A percentile compares a stretch with the other conserved stretches of the same genome.
Evolutionary conservation across 2,888 invertebrate genomes (phyloP).

Genomic region (Thumatha senex): DNA sequence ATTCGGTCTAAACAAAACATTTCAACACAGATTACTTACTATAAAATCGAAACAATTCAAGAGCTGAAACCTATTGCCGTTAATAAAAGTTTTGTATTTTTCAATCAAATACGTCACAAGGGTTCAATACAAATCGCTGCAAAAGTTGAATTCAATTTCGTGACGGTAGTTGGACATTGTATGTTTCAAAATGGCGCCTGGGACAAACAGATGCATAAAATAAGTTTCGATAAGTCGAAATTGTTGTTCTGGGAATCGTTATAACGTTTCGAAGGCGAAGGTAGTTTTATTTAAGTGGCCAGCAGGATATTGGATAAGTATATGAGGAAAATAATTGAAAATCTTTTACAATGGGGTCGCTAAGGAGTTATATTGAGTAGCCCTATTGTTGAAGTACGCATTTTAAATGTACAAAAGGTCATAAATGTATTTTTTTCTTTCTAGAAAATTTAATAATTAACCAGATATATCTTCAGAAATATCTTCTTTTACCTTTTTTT

Average conservation of each 20-base stretch:
- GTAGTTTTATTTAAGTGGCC: conserved; percentile 2
- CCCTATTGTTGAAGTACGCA: not conserved
- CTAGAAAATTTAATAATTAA: too few species aligned
- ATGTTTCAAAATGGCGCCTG: conserved; percentile 21
- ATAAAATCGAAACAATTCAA: conserved; percentile 12
- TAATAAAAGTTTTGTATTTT: conserved; percentile 24
- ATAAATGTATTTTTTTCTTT: too few species aligned
- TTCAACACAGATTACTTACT: conserved; percentile 16
- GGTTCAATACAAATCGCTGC: conserved; percentile 24
- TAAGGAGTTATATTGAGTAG: not conserved
- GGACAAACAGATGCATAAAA: conserved; percentile 18
- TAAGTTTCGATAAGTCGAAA: conserved; percentile 22
- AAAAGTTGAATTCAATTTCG: conserved; percentile 36
- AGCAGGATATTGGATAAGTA: not conserved
- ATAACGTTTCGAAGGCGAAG: conserved; percentile 4
- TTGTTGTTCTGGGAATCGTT: conserved; percentile 29
- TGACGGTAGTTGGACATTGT: conserved; percentile 12
- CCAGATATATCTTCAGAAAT: too few species aligned
- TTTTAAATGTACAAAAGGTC: too few species aligned
- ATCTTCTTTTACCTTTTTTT: too few species aligned
- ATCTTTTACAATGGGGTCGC: not conserved
- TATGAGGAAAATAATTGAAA: conserved; percentile 4
- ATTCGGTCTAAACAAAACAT: conserved; percentile 5
- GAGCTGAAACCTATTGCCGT: conserved; percentile 16
- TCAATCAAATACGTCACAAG: conserved; percentile 24